Evolutionary conservation across 92 coral and sea anemone genomes (phyloP).

Genomic region (Pocillopora grandis): DNA sequence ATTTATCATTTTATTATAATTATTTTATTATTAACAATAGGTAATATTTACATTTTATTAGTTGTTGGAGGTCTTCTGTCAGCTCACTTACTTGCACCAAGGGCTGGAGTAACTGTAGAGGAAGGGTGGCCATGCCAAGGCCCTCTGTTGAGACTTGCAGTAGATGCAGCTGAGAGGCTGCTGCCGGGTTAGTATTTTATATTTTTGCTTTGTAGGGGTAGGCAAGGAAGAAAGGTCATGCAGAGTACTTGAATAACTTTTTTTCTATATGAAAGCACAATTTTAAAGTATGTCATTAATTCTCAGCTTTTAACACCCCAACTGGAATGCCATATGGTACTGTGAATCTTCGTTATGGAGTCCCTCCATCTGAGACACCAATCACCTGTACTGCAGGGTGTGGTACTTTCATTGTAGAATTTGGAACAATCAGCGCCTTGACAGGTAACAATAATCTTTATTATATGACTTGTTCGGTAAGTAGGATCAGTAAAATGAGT

Average conservation of each 20-base stretch:
- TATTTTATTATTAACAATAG: neutral
- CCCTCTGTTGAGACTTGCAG: slow-evolving; percentile 85
- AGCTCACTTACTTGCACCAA: slow-evolving; percentile 86
- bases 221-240: too few relatives aligned
- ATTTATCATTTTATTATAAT: too few relatives aligned
- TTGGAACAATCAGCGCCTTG: slow-evolving; percentile 91
- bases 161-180: slow-evolving; percentile 89
- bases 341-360: slow-evolving; percentile 89
- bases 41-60: slow-evolving; percentile 10
- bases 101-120: slow-evolving; percentile 75
- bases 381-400: slow-evolving; percentile 98
- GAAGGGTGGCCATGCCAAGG: slow-evolving; percentile 98
- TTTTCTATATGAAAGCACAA: neutral
- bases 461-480: neutral
- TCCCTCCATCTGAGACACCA: slow-evolving; percentile 92
- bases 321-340: slow-evolving; percentile 99
- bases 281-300: neutral
- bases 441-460: slow-evolving; percentile 54
- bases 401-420: slow-evolving; percentile 93
- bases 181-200: slow-evolving; percentile 68
- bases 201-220: neutral
- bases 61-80: slow-evolving; percentile 95
- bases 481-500: too few relatives aligned
- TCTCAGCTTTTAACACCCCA: slow-evolving; percentile 81
- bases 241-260: too few relatives aligned